Percentiles rank a stretch among this genome's conserved stretches.
These are phyloP conservation scores for Caenorhabditis virilis DNA, from an alignment of 2,888 invertebrate genomes.

Conservation along the genomic window DNA sequence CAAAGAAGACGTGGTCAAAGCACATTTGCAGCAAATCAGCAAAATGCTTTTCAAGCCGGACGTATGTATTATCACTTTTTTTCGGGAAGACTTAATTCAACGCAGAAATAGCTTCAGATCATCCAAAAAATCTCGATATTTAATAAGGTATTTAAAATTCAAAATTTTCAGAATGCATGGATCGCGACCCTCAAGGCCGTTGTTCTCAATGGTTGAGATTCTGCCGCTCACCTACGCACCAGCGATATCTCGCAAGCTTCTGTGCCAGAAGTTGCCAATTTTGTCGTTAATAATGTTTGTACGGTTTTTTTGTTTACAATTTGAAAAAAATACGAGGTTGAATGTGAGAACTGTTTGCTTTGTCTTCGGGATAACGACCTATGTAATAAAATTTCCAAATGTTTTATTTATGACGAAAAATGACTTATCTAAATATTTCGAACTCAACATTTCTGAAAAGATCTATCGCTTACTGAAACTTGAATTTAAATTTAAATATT, in stretches of 20 bases:
- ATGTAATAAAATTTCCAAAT: too few relatives aligned
- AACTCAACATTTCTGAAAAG: too few relatives aligned
- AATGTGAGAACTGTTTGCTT: background rate
- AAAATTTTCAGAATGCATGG: constrained; percentile 39
- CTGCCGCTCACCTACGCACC: constrained; percentile 45
- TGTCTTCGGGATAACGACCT: background rate
- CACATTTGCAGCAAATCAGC: constrained; percentile 11
- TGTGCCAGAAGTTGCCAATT: constrained; percentile 44
- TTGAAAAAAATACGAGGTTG: too few relatives aligned
- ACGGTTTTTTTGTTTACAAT: background rate
- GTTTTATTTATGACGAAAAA: too few relatives aligned
- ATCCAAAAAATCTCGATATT: background rate
- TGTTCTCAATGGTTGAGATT: constrained; percentile 54
- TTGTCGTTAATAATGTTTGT: constrained; percentile 13
- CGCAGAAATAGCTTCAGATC: background rate
- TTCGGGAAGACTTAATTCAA: background rate
- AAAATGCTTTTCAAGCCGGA: constrained; percentile 14
- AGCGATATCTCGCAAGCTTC: constrained; percentile 33
- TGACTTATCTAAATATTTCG: too few relatives aligned
- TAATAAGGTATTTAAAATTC: background rate
- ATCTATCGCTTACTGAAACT: too few relatives aligned
- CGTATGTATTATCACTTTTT: background rate
- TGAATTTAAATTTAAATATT: too few relatives aligned
- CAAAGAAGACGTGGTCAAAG: constrained; percentile 32
- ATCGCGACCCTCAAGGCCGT: constrained; percentile 43